Evolutionary conservation across 2,888 invertebrate species (phyloP), one percentile per base, ranked within the genome.

Genomic region (Microctonus hyperodae): DNA sequence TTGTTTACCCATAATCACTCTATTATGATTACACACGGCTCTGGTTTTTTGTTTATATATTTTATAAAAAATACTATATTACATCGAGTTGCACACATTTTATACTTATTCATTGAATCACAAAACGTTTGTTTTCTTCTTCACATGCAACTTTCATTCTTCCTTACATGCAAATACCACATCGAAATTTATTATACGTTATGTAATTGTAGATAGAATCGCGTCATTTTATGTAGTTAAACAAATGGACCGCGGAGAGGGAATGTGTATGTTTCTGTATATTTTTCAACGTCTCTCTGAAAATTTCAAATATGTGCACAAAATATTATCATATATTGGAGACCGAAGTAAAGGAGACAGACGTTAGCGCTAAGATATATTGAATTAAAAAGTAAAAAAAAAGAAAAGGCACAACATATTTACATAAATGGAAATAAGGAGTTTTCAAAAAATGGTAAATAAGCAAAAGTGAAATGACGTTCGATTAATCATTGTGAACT

Each of bases 371-470:
- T 44, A 9, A 16, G 5, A 44, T 44, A 44, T 6, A 44, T n/a
- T 44, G 16, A 5, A 16, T 44, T n/a, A 9, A 16, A 6, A 37
- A 28, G 16, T 58, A n/a, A 64, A 67, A 60, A 65, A 64, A 70
- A 68, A 66, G 57, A 66, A 67, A 67, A 67, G 68, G 66, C 60
- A 69, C 65, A 59, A 40, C 64, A 64, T 70, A 69, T 66, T 65
- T 70, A 71, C 67, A 64, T 69, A 70, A 65, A 71, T 56, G 65
- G 68, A 68, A 55, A 23, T 6, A 44, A 11, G 4, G 10, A 9
- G 22, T 51, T 23, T 51, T 25, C 51, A 51, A 1, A 13, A 2
- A 25, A n/a, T 51, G 13, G 51, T 25, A 16, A 44, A 44, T 16
- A 51, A 22, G 22, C 3, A 51, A 51, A 23, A 22, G 25, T 4